These are phyloP conservation scores for Gymnopithys bicolor DNA, from an alignment of 2,797 vertebrate species.

Conservation along the genomic window DNA sequence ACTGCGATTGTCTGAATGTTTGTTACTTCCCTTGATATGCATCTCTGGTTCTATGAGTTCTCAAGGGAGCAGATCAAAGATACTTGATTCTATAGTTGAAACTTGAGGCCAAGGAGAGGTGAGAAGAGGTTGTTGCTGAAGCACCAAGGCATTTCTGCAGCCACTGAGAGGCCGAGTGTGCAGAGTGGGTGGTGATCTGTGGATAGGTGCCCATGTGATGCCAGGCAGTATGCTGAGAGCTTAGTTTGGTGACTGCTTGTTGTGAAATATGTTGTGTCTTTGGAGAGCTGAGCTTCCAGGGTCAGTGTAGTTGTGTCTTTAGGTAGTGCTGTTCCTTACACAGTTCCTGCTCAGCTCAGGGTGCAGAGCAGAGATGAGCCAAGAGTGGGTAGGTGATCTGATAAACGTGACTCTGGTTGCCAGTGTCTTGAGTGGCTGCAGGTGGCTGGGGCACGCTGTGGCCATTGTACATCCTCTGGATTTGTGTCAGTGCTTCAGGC, in stretches of 20 bases:
- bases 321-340: not conserved
- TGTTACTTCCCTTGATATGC: not conserved
- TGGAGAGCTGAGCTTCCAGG: not conserved
- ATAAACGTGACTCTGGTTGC: not conserved
- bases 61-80: not conserved
- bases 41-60: not conserved
- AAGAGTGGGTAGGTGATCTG: not conserved
- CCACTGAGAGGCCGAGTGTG: accelerated
- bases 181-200: not conserved
- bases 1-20: not conserved
- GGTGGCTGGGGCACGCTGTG: not conserved
- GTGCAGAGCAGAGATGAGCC: not conserved
- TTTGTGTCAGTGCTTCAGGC: not conserved
- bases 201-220: not conserved
- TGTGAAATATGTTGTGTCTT: not conserved
- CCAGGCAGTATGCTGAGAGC: not conserved
- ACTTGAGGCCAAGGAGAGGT: not conserved
- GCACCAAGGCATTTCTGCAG: not conserved
- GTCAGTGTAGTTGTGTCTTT: not conserved
- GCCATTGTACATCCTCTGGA: not conserved
- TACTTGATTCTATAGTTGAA: not conserved
- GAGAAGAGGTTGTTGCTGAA: not conserved
- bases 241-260: not conserved
- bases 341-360: not conserved
- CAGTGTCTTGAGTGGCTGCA: not conserved